Conservation (phyloP, 2,888 invertebrate genomes). For the Trachelus tabidus region DNA sequence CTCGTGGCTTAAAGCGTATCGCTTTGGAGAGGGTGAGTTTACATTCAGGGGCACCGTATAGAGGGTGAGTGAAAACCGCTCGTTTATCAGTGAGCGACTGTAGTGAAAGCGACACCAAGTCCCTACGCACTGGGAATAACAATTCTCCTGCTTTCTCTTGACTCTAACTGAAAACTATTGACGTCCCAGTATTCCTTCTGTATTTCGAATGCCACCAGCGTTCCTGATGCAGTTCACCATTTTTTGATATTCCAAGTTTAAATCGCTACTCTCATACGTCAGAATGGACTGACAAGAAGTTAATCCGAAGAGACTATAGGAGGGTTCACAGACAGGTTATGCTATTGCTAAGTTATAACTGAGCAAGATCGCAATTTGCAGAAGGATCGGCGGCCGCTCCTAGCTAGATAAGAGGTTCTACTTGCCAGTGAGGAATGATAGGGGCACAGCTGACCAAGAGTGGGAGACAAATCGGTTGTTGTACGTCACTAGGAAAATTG, state of each 20-base stretch:
- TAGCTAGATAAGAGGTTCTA: not conserved
- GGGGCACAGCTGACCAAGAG: constrained; percentile 30
- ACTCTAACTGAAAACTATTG: constrained; percentile 49
- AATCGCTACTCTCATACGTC: not conserved
- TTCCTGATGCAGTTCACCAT: not conserved
- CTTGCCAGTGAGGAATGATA: constrained; percentile 16
- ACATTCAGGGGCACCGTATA: constrained; percentile 49
- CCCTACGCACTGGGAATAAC: constrained; percentile 62
- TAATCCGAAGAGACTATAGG: not conserved
- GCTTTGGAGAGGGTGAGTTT: constrained; percentile 49
- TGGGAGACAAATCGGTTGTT: constrained; percentile 30
- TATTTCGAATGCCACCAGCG: constrained; percentile 34
- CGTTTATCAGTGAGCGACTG: constrained; percentile 65
- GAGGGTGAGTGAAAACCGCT: constrained; percentile 56
- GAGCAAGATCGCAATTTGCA: not conserved
- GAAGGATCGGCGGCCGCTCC: not conserved
- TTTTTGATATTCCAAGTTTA: not conserved
- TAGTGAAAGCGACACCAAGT: constrained; percentile 64
- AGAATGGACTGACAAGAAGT: not conserved
- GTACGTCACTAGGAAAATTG: constrained; percentile 32
- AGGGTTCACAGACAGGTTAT: not conserved
- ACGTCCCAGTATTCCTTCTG: constrained; percentile 22
- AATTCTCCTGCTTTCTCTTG: constrained; percentile 43
- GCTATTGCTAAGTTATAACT: not conserved
- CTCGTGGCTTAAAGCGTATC: constrained; percentile 37